Evolutionary conservation across 2,888 invertebrate genomes (phyloP).

Genomic region (Hedya salicella): DNA sequence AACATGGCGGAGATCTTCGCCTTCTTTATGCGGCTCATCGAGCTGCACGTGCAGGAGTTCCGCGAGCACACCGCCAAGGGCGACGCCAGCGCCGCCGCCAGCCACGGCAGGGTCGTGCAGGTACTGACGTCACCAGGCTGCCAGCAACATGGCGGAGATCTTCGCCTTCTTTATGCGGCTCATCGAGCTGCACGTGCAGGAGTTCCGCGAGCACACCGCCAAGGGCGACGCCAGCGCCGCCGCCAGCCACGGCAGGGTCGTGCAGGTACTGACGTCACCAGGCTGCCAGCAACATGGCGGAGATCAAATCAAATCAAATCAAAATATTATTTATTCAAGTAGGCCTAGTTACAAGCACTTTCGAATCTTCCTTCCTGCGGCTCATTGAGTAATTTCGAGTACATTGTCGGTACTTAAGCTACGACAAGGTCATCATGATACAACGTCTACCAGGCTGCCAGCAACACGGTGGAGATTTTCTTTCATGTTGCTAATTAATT

Average conservation of each 20-base stretch:
- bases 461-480: too few relatives aligned
- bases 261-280: conserved; percentile 82
- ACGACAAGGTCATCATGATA: too few relatives aligned
- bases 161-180: conserved; percentile 93
- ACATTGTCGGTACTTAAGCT: too few relatives aligned
- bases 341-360: too few relatives aligned
- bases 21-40: conserved; percentile 92
- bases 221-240: conserved; percentile 87
- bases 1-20: conserved; percentile 94
- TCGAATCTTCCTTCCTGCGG: too few relatives aligned
- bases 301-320: too few relatives aligned
- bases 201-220: conserved; percentile 88
- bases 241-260: conserved; percentile 90
- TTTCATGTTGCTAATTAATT: too few relatives aligned
- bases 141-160: conserved; percentile 85
- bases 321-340: too few relatives aligned
- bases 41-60: conserved; percentile 91
- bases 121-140: conserved; percentile 58
- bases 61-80: conserved; percentile 87
- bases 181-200: conserved; percentile 91
- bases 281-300: background rate
- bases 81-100: conserved; percentile 87
- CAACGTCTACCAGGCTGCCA: too few relatives aligned
- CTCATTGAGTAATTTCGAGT: too few relatives aligned
- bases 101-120: conserved; percentile 92